Conservation (phyloP, 2,113 vertebrate genomes). For the Planiliza haematocheilus region DNA sequence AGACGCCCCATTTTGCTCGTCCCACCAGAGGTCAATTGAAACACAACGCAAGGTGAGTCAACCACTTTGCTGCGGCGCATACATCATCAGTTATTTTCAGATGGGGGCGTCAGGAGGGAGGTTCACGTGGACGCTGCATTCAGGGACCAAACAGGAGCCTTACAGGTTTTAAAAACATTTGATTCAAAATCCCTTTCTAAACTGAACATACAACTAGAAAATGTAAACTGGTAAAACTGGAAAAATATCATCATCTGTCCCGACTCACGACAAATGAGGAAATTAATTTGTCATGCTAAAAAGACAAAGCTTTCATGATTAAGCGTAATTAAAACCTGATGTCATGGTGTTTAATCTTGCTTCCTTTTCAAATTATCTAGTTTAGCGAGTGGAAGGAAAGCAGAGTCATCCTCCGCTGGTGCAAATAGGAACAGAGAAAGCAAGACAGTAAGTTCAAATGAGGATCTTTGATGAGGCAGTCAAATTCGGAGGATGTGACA, state of each 20-base stretch:
- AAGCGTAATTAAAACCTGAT: conserved; percentile 59
- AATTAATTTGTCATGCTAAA: conserved; percentile 46
- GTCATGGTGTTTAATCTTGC: conserved; percentile 49
- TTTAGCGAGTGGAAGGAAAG: conserved; percentile 33
- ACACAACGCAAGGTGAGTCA: conserved; percentile 73
- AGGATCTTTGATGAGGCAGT: conserved; percentile 30
- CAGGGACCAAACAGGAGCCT: background rate
- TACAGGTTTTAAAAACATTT: too few relatives aligned
- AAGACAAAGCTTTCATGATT: conserved; percentile 54
- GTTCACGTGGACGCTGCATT: conserved; percentile 45
- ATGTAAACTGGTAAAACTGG: background rate
- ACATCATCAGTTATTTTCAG: conserved; percentile 67
- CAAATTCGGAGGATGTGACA: conserved; percentile 20
- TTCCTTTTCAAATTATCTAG: conserved; percentile 36
- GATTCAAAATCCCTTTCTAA: background rate
- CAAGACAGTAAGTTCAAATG: conserved; percentile 17
- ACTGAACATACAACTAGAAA: background rate
- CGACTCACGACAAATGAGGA: conserved; percentile 39
- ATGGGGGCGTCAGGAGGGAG: conserved; percentile 48
- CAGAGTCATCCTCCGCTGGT: conserved; percentile 6
- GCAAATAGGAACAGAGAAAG: conserved; percentile 22
- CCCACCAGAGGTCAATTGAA: conserved; percentile 68
- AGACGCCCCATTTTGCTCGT: conserved; percentile 22
- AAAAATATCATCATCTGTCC: conserved; percentile 9
- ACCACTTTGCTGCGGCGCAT: conserved; percentile 67